Base-by-base conservation (phyloP, 2,797 vertebrate genomes). In the Coregonus suidteri region DNA sequence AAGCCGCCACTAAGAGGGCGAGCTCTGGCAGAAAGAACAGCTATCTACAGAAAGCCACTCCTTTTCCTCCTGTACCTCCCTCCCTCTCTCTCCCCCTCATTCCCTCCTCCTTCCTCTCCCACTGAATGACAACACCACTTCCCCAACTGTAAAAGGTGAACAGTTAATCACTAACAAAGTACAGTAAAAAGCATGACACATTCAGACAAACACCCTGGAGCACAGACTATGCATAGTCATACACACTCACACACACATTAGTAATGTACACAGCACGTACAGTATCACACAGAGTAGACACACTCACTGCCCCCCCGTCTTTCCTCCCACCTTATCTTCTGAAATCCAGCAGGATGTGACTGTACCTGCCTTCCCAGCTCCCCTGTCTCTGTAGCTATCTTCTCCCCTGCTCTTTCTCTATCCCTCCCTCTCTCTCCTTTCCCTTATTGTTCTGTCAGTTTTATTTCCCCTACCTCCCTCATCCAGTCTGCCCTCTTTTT, bases 81-180 rank as follows among this genome's bases (percentile, higher is more conserved):
- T 85, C 88, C 79, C 74, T 34, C 31, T 77, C 79, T 84, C 83
- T 77, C 68, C 76, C 1, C 37, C 41, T 41, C 41, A 6, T 6
- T 41, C 20, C 71, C 75, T 88, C 88, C 88, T 88, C 88, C 88
- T 90, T 88, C 90, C 79, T 78, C 85, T 86, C 84, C 85, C 87
- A 85, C 90, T 88, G 86, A 89, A 80, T 92, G 92, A 93, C 91
- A 94, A 91, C 85, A 87, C 88, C 87, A 91, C 91, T 91, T 89
- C 90, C 85, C 87, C 82, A 71, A 86, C 93, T 91, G 91, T 94
- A 94, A 94, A 94, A 94, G 93, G 93, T 94, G 92, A 95, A 93
- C 87, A 92, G 89, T 88, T 90, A 93, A 93, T 93, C 90, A 93
- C 85, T 82, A 84, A 91, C 88, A 91, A 90, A 92, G 83, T 86